Evolutionary conservation across 35 echinoderm and acorn worm species (phyloP).

Genomic region (Anneissia japonica): DNA sequence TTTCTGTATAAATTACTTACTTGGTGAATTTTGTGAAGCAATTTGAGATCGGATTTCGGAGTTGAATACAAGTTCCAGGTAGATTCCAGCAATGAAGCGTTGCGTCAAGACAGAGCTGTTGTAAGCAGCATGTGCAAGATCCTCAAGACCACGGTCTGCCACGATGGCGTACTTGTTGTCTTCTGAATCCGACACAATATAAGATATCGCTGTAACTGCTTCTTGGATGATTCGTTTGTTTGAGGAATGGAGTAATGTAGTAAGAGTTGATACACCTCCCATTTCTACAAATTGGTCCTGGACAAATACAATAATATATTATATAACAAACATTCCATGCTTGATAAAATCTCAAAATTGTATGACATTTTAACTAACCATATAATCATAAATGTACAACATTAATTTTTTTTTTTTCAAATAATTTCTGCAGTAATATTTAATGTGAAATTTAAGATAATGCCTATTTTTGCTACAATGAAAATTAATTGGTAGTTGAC

Average conservation of each 20-base stretch:
- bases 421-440: too few relatives aligned
- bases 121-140: constrained; percentile 71
- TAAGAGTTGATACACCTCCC: constrained; percentile 71
- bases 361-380: too few relatives aligned
- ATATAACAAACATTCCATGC: not conserved
- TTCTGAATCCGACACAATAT: constrained; percentile 85
- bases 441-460: too few relatives aligned
- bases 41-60: constrained; percentile 73
- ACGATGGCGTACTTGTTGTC: constrained; percentile 74
- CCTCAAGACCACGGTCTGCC: constrained; percentile 81
- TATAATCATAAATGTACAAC: too few relatives aligned
- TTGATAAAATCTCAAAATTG: not conserved
- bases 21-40: constrained; percentile 70
- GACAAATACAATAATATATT: not conserved
- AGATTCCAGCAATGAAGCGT: constrained; percentile 67
- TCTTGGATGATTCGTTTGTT: constrained; percentile 74
- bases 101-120: constrained; percentile 48
- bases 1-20: constrained; percentile 50
- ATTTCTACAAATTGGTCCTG: constrained; percentile 93
- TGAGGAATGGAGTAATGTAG: constrained; percentile 66
- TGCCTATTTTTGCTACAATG: too few relatives aligned
- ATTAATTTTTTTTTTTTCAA: too few relatives aligned
- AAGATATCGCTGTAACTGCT: constrained; percentile 80
- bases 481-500: too few relatives aligned
- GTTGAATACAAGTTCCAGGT: constrained; percentile 83